Evolutionary conservation across 2,888 invertebrate genomes (phyloP).

Genomic region (Leptodirus hochenwartii): DNA sequence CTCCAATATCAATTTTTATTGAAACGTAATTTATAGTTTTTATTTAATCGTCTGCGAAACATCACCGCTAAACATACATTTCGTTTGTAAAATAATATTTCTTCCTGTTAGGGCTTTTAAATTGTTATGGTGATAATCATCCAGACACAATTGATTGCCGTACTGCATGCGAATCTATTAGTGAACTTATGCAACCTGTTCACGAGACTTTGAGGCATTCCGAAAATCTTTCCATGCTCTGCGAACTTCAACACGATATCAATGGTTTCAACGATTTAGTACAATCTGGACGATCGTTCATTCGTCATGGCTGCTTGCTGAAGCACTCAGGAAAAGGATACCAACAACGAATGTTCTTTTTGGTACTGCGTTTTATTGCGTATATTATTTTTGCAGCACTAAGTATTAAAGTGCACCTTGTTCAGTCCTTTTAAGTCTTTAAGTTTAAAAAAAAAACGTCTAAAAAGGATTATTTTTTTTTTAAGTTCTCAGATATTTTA

Average conservation of each 20-base stretch:
- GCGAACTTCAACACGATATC: constrained; percentile 79
- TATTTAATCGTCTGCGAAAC: neutral
- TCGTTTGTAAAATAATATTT: constrained; percentile 1
- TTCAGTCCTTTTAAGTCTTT: too few species aligned
- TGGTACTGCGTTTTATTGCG: constrained; percentile 48
- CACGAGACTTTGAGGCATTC: constrained; percentile 33
- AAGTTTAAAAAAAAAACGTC: too few species aligned
- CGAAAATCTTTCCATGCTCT: constrained; percentile 68
- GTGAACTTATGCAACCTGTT: constrained; percentile 33
- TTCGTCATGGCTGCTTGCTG: constrained; percentile 87
- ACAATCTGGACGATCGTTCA: constrained; percentile 62
- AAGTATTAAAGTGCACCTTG: too few species aligned
- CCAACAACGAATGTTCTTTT: constrained; percentile 91
- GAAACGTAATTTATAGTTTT: constrained; percentile 38
- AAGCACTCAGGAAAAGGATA: constrained; percentile 88
- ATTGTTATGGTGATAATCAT: constrained; percentile 52
- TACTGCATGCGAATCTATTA: constrained; percentile 41
- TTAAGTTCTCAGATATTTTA: constrained; percentile 80
- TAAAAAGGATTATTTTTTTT: too few species aligned
- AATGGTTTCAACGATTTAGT: constrained; percentile 64
- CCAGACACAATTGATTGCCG: constrained; percentile 49
- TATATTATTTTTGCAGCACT: too few species aligned
- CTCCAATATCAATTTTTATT: constrained; percentile 66
- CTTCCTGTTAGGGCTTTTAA: constrained; percentile 37
- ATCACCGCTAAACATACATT: neutral